phyloP scores from a whole-genome alignment of 2,113 vertebrate genomes.

The Heteronetta atricapilla region DNA sequence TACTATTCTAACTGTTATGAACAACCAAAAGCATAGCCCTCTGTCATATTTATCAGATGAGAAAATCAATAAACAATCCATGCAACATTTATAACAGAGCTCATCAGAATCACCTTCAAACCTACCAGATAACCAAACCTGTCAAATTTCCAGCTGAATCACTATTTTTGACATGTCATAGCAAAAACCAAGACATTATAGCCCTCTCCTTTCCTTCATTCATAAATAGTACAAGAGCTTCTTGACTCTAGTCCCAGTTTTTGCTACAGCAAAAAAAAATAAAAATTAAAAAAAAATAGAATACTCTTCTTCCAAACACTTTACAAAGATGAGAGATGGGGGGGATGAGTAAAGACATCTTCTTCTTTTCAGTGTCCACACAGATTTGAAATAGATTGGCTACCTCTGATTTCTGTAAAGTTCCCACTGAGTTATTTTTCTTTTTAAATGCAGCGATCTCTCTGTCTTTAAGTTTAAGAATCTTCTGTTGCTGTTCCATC shows the following conservation, averaged over 20 bases:
- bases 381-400: background rate
- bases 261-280: background rate
- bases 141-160: background rate
- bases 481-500: conserved; percentile 70
- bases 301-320: background rate
- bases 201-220: background rate
- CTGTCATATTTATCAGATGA: background rate
- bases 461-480: conserved; percentile 69
- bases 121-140: background rate
- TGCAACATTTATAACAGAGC: background rate
- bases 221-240: background rate
- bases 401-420: conserved; percentile 65
- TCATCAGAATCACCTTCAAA: background rate
- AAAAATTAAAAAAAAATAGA: background rate
- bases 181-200: background rate
- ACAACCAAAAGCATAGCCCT: background rate
- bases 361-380: background rate
- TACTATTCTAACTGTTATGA: background rate
- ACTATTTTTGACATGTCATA: background rate
- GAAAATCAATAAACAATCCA: background rate
- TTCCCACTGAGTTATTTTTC: background rate
- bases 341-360: background rate
- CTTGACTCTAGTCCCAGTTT: background rate
- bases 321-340: background rate
- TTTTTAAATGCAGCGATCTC: conserved; percentile 69